Evolutionary conservation across 2,888 invertebrate genomes (phyloP).

Genomic region (Caenorhabditis virilis): DNA sequence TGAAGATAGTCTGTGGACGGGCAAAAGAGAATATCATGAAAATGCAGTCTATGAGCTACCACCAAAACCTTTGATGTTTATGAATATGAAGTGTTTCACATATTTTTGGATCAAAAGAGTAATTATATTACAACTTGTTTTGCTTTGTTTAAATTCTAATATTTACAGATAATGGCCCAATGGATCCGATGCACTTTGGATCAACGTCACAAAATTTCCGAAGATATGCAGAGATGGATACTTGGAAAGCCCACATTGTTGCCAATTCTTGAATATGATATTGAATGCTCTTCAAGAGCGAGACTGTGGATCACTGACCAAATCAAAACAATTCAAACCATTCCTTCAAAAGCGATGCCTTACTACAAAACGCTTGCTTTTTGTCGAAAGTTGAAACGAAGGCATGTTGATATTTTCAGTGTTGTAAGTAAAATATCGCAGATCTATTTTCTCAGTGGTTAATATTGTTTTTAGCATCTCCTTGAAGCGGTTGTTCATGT

Average conservation of each 20-base stretch:
- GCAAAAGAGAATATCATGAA: constrained; percentile 6
- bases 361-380: constrained; percentile 7
- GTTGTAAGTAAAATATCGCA: constrained; percentile 7
- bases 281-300: constrained; percentile 18
- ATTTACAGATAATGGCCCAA: background rate
- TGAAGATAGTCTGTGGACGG: constrained; percentile 23
- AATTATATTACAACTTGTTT: no score
- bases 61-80: constrained; percentile 10
- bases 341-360: constrained; percentile 7
- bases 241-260: background rate
- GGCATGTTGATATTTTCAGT: constrained; percentile 23
- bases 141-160: background rate
- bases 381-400: background rate
- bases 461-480: constrained; percentile 14
- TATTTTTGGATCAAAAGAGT: constrained; percentile 36
- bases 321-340: constrained; percentile 1
- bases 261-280: constrained; percentile 2
- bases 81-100: constrained; percentile 8
- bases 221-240: constrained; percentile 6
- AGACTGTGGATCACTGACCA: constrained; percentile 7
- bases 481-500: constrained; percentile 22
- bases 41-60: background rate
- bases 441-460: background rate
- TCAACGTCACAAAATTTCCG: background rate
- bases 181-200: background rate